Conservation (phyloP, 2,113 vertebrate species). For the Cololabis saira region DNA sequence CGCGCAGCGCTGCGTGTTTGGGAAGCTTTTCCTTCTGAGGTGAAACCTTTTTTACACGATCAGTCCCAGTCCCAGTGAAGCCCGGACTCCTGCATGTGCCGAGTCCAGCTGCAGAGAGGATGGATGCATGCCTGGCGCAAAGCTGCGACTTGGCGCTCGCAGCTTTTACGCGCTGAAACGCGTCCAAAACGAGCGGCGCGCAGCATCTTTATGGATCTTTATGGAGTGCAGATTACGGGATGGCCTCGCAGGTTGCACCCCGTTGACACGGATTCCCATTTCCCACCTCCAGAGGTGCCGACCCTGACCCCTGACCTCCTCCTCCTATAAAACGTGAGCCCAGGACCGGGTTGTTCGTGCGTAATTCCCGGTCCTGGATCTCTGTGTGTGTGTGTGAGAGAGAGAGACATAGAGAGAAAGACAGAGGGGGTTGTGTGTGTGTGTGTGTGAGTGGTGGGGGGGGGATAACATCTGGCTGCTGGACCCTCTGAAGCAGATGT, state of each 20-base stretch:
- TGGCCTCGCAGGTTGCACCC: conserved; percentile 8
- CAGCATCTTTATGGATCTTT: neutral
- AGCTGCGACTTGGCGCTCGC: neutral
- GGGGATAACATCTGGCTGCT: conserved; percentile 73
- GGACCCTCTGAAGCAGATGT: conserved; percentile 68
- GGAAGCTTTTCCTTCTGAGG: too few relatives aligned
- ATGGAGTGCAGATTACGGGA: conserved; percentile 1
- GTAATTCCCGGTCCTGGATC: neutral
- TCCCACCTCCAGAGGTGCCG: conserved; percentile 49
- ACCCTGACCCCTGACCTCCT: conserved; percentile 63
- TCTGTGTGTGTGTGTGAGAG: neutral
- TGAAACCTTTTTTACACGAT: neutral
- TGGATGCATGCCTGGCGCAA: conserved; percentile 5
- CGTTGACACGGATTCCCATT: conserved; percentile 42
- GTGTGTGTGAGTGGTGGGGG: too few relatives aligned
- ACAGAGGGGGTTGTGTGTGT: too few relatives aligned
- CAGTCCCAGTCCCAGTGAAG: too few relatives aligned
- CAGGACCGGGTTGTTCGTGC: conserved; percentile 22
- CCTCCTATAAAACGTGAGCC: conserved; percentile 36
- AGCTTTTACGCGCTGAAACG: conserved; percentile 2
- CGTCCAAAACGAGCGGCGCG: conserved; percentile 1
- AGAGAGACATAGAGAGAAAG: neutral
- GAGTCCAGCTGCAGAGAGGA: conserved; percentile 13
- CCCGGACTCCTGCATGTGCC: neutral
- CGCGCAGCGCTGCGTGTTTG: too few relatives aligned